A percentile compares a stretch with the other conserved stretches of the same genome.
Conservation (phyloP, 2,888 invertebrate genomes). For the Ethmia dodecea region DNA sequence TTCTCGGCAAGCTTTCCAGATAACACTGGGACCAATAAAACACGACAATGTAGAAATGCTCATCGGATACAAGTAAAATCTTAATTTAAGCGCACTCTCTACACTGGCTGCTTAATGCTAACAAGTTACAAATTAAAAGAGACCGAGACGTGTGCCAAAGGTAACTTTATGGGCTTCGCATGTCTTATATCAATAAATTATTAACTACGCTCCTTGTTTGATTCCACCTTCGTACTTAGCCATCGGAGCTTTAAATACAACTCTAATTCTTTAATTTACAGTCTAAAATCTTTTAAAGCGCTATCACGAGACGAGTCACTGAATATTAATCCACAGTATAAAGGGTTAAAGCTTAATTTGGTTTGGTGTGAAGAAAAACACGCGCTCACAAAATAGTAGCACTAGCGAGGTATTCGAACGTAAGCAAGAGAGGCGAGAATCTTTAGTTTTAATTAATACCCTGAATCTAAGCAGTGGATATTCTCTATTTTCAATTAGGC, state of each 20-base stretch:
- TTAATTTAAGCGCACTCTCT: conserved; percentile 51
- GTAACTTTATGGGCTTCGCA: conserved; percentile 76
- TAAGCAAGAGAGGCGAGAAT: conserved; percentile 63
- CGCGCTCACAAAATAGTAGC: conserved; percentile 42
- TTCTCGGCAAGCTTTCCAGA: conserved; percentile 26
- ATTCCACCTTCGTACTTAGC: conserved; percentile 60
- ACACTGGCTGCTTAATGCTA: conserved; percentile 54
- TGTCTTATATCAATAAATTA: conserved; percentile 78
- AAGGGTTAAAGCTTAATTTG: conserved; percentile 55
- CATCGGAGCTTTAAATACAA: conserved; percentile 49
- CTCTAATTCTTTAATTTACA: conserved; percentile 50
- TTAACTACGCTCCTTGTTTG: conserved; percentile 73
- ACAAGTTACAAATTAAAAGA: conserved; percentile 75
- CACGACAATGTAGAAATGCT: conserved; percentile 35
- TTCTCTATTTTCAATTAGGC: conserved; percentile 69
- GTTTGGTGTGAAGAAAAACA: conserved; percentile 38
- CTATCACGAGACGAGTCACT: conserved; percentile 28
- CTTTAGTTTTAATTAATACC: conserved; percentile 72
- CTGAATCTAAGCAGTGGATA: conserved; percentile 54
- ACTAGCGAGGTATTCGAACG: conserved; percentile 54
- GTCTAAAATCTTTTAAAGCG: conserved; percentile 41
- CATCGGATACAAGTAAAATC: conserved; percentile 47
- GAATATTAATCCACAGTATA: conserved; percentile 57
- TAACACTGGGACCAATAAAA: conserved; percentile 33
- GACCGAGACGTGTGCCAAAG: conserved; percentile 72